Base-by-base conservation (phyloP, 2,113 vertebrate species). In the Myiozetetes cayanensis region DNA sequence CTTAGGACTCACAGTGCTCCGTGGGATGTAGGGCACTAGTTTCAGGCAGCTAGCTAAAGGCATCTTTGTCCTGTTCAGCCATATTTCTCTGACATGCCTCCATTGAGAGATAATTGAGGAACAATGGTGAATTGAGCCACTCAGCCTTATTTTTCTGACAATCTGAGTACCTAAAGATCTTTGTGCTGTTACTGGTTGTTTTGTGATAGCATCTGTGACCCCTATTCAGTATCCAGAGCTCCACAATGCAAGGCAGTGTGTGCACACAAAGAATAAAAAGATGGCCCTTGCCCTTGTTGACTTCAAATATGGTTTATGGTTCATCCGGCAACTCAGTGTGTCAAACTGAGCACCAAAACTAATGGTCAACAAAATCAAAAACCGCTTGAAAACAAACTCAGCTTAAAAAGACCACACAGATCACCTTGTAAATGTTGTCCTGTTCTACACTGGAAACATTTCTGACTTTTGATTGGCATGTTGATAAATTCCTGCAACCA, bases 61-160 rank as follows among this genome's bases (percentile, higher is more conserved):
- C 73, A 79, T 87, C 50, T 79, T 75, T 6, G 0, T 75, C 43
- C 89, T 66, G 53, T 33, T 95, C 61, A 84, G 68, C 43, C 41
- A 19, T 87, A 52, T 94, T 87, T 86, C 68, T 90, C 44, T 82
- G 90, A 52, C 0, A 1, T 81, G 85, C 30, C 49, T 92, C 73
- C 50, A 1, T 11, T 87, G 68, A 92, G 84, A 84, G 55, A 49
- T 92, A 96, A 88, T 86, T 89, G 83, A 84, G 37, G 77, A 94
- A 88, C 88, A 94, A 55, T 81, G 61, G 58, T 78, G 73, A 74
- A 88, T 65, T 86, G 66, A 88, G 65, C 39, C 0, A 0, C 52
- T 72, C 65, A 74, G 66, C 77, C 66, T 94, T 49, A 93, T 93
- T 94, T 87, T 89, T 95, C 84, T 91, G 91, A 87, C 63, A 85